Base-by-base conservation (phyloP, 1,140 invertebrate species). In the Galleria mellonella region DNA sequence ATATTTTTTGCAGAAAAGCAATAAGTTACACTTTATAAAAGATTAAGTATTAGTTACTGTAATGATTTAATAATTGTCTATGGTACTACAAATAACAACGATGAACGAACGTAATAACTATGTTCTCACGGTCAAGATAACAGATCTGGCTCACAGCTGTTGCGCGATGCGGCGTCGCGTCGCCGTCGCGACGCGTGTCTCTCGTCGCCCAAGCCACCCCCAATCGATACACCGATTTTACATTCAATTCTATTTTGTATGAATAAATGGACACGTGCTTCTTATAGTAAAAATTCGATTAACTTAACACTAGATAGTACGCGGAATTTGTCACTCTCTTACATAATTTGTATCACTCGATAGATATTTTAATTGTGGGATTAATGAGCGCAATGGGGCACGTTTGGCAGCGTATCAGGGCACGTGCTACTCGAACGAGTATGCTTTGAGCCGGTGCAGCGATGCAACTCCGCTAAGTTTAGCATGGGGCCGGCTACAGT, bases 41-140 rank as follows among this genome's bases (percentile, higher is more conserved):
- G 6, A 23, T 23, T 6, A 23, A 23, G 17, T 23, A 37, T 36
- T 44, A 44, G 15, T 33, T 43, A 11, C 40, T 43, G 7, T 23
- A 23, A 23, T 44, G 11, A 35, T 2, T 23, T 12, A 14, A 5
- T 40, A 29, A 29, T 28, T 29, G 11, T 29, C 37, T 27, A 40
- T 40, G 47, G 1, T 51, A 53, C 45, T 55, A 62, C 35, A 59
- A 53, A 40, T 13, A 52, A 32, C 47, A 29, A 50, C 52, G 38
- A 37, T 17, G 15, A 60, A 54, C 52, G 47, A 43, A 51, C 32
- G 47, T 48, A 52, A 54, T 62, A 55, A 60, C 49, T 51, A 71
- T 67, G 53, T 52, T 75, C 79, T 83, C 77, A 83, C 79, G 75
- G 75, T 83, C 62, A 79, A 77, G 64, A 78, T 74, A 77, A 75